A percentile compares a stretch with the other conserved stretches of the same genome.
Conservation (phyloP, 2,113 vertebrate species). For the Grantiella picta region DNA sequence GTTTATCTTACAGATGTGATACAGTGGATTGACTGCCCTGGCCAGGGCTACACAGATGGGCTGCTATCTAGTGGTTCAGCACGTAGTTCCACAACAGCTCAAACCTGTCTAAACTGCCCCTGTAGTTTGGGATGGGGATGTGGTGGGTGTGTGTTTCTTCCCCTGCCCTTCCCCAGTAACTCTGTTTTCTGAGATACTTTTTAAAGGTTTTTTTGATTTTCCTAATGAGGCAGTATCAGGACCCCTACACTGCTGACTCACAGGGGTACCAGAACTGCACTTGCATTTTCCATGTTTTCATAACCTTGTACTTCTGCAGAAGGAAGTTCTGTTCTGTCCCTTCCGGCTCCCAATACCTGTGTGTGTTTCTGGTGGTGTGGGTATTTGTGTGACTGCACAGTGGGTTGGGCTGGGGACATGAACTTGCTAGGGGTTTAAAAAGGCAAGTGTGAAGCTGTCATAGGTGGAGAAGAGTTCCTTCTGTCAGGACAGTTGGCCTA, state of each 20-base stretch:
- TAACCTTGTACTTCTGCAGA: background rate
- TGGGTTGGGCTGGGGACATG: background rate
- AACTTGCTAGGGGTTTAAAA: background rate
- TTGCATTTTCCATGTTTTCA: rapidly evolving
- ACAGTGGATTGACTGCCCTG: background rate
- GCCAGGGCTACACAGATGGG: background rate
- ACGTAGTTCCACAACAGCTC: background rate
- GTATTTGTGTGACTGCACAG: background rate
- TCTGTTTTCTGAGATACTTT: background rate
- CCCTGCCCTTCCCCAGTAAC: background rate
- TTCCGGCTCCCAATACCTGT: background rate
- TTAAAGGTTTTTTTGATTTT: background rate
- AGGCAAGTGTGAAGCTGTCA: background rate
- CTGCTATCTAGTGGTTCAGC: background rate
- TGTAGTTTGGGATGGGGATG: background rate
- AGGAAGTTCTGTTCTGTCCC: background rate
- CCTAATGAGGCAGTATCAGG: background rate
- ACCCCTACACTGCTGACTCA: background rate
- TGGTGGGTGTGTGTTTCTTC: background rate
- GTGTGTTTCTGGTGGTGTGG: background rate
- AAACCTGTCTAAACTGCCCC: background rate
- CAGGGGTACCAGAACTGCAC: background rate
- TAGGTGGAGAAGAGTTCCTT: background rate
- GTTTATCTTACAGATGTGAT: background rate
- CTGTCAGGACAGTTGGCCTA: background rate